Percentiles rank a stretch among this genome's conserved stretches.
Evolutionary conservation across 2,113 vertebrate species (phyloP).

Genomic region (Podarcis cretensis): DNA sequence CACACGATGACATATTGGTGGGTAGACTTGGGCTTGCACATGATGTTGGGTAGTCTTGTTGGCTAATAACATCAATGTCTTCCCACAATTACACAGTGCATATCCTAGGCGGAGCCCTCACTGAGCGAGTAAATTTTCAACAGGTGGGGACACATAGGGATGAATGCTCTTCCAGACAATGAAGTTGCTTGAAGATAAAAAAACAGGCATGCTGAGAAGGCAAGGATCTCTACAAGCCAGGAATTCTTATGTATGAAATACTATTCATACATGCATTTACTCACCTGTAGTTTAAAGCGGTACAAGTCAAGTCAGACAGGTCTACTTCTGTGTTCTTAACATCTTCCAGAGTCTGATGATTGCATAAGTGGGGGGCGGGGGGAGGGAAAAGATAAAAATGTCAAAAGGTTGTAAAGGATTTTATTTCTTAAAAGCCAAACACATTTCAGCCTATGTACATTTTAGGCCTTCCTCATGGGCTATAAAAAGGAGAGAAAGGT

Average conservation of each 20-base stretch:
- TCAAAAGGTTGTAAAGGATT: too few species aligned
- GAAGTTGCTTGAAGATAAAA: neutral
- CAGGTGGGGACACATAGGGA: neutral
- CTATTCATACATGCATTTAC: neutral
- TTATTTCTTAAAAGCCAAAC: too few species aligned
- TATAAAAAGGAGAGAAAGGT: too few species aligned
- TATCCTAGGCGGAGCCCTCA: neutral
- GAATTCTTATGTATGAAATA: neutral
- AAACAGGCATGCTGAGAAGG: neutral
- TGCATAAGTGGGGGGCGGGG: too few species aligned
- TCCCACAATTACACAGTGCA: neutral
- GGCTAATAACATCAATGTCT: constrained; percentile 2
- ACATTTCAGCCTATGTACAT: too few species aligned
- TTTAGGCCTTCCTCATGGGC: too few species aligned
- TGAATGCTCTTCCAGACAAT: neutral
- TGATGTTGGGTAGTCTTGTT: neutral
- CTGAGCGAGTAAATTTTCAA: neutral
- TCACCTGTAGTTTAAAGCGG: neutral
- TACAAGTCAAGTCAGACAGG: neutral
- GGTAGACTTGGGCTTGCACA: neutral
- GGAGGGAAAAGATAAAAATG: too few species aligned
- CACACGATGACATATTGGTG: neutral
- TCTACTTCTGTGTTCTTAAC: neutral
- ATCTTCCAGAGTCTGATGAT: too few species aligned
- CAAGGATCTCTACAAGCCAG: neutral